Base-by-base conservation (phyloP, 2,797 vertebrate species). In the Mormyrops boulengeri region DNA sequence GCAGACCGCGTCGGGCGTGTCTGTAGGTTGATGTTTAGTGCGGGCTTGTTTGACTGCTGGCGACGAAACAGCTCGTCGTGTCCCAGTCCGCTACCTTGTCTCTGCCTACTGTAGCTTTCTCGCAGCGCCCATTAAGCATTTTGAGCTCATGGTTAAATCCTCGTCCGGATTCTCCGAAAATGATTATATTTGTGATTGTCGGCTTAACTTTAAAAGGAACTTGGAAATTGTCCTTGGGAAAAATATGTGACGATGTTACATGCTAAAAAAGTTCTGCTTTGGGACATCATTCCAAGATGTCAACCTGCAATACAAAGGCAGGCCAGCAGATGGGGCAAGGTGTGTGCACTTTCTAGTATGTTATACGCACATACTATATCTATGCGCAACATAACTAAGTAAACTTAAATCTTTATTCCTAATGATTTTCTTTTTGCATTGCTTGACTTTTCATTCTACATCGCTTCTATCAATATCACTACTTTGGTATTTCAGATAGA, bases 241-340 rank as follows among this genome's bases (percentile, higher is more conserved):
- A 80, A 44, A 80, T 3, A 19, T 19, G 38, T 41, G 17, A 80
- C 38, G 14, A 47, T n/a, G 44, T n/a, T 41, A n/a, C 38, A n/a
- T 41, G 38, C 38, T 69, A 44, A n/a, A 80, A 82, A 44, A n/a
- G 7, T 82, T 47, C n/a, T n/a, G 77, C 7, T 44, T n/a, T 82
- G 41, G 77, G 77, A 41, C 77, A n/a, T 82, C 77, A 8, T n/a
- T 82, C 77, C 93, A 91, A 87, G 49, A 57, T 34, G 19, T 44
- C 55, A 89, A 57, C 66, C 14, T 90, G 90, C 89, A 93, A 22
- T 94, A 89, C 88, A 89, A 0, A 44, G 7, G 88, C 17, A 57
- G 49, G 85, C 95, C 96, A 95, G 94, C 93, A 96, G 96, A 94
- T 94, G 95, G 94, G 50, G 93, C 90, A 92, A 92, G 90, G 57